phyloP scores from a whole-genome alignment of 2,888 invertebrate species.

The Rhodophaea formosa region DNA sequence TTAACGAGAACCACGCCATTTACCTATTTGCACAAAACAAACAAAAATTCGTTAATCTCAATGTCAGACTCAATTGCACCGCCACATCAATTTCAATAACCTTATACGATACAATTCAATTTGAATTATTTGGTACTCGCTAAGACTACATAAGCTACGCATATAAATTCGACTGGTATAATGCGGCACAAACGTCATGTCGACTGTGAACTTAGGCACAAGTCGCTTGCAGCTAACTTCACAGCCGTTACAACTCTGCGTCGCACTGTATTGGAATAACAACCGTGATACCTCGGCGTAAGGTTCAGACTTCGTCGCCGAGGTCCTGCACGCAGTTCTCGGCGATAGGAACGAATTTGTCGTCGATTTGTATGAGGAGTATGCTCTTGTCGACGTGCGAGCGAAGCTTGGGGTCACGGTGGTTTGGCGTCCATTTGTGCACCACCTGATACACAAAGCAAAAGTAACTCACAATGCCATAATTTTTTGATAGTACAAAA shows the following conservation, averaged over 20 bases:
- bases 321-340: slow-evolving; percentile 92
- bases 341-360: slow-evolving; percentile 95
- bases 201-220: slow-evolving; percentile 16
- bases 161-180: slow-evolving; percentile 19
- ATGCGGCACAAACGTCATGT: slow-evolving; percentile 12
- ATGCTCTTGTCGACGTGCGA: slow-evolving; percentile 96
- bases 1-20: neutral
- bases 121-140: slow-evolving; percentile 17
- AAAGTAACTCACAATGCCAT: neutral
- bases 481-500: neutral
- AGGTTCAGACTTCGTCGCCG: slow-evolving; percentile 83
- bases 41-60: slow-evolving; percentile 14
- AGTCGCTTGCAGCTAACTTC: slow-evolving; percentile 18
- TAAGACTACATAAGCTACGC: slow-evolving; percentile 16
- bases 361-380: slow-evolving; percentile 94
- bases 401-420: slow-evolving; percentile 91
- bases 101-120: slow-evolving; percentile 17
- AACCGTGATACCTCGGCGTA: slow-evolving; percentile 20
- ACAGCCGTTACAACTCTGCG: neutral
- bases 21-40: slow-evolving; percentile 12
- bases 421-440: slow-evolving; percentile 96
- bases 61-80: slow-evolving; percentile 15
- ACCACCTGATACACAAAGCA: slow-evolving; percentile 83
- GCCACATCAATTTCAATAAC: neutral
- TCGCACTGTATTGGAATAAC: slow-evolving; percentile 14